Evolutionary conservation across 2,888 invertebrate genomes (phyloP), one percentile per base, ranked within the genome.

Genomic region (Caradrina kadenii): DNA sequence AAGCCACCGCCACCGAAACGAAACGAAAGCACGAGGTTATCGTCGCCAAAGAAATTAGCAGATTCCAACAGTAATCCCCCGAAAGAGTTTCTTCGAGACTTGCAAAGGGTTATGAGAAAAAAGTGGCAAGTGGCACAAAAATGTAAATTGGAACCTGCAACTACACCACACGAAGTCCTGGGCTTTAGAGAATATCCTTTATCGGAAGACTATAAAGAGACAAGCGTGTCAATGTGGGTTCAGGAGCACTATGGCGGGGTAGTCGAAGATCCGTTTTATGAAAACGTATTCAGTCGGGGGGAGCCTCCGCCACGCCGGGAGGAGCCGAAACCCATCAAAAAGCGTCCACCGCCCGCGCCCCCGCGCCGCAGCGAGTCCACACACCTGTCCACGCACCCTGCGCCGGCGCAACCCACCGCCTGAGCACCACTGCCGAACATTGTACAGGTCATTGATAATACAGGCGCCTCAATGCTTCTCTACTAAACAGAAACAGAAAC

Each of bases 71-170:
- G 97, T 80, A 97, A 97, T 86, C 98, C 98, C 3, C 98, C 98
- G 0, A 97, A 97, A 35, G 98, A 98, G 70, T 99, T 99, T 88
- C 95, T 99, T 55, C 98, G 98, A 89, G 99, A 99, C 91, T 95
- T 99, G 59, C 99, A 99, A 88, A 96, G 98, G 63, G 99, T 99
- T 0, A 99, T 99, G 98, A 96, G 98, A 80, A 98, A 98, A 88
- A 99, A 99, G 88, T 98, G 98, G 98, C 98, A 98, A 87, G 98
- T 99, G 0, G 98, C 99, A 4, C 98, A 99, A 88, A 99, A 99
- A 89, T 98, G 99, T 88, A 98, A 98, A 91, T 93, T 98, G 31
- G 98, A 99, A 90, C 97, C 97, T 17, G 97, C 97, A n/a, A 98
- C 98, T 1, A 98, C 98, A 50, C 98, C 99, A 0, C 98, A 98